Base-by-base conservation (phyloP, 53 echinoderm and acorn worm genomes). In the Henricia sp. region DNA sequence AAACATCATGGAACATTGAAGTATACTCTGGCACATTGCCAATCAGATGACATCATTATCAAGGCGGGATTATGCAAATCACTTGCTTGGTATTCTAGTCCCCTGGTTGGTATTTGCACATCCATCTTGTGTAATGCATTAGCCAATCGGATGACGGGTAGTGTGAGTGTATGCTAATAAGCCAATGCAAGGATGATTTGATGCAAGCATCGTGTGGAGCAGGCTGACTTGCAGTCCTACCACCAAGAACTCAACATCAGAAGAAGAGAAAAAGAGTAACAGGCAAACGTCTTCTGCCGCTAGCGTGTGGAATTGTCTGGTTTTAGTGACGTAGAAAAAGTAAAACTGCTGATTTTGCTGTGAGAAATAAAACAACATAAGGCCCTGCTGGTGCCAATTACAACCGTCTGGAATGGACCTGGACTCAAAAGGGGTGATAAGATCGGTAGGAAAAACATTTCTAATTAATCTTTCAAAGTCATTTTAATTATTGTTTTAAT, bases 211-310 rank as follows among this genome's bases (percentile, higher is more conserved):
- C 17, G 6, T 56, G 76, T 27, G 6, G 59, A n/a, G n/a, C n/a
- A n/a, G 59, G n/a, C 76, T 76, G 76, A 59, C 76, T 82, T 67
- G 67, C 67, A 66, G 64, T 67, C 52, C 82, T 82, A 82, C 82
- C 67, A 82, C 82, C 67, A 27, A 17, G 16, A 71, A 32, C 48
- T 50, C 20, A 32, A 52, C 82, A 51, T 82, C 82, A 37, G 44
- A 30, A 64, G 82, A 50, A 63, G 69, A 68, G 67, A 54, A 39
- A 52, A n/a, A n/a, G n/a, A n/a, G n/a, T n/a, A n/a, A n/a, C n/a
- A 43, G 62, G 63, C 80, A 35, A 30, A 62, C 38, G 33, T 63
- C 64, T 32, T 28, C 12, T 60, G 11, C 17, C n/a, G 63, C n/a
- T 41, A 41, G 58, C 19, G 77, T 57, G 38, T 77, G 77, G 60